Evolutionary conservation across 1,140 invertebrate species (phyloP), one percentile per base, ranked within the genome.

Genomic region (Tetramorium simillimum): DNA sequence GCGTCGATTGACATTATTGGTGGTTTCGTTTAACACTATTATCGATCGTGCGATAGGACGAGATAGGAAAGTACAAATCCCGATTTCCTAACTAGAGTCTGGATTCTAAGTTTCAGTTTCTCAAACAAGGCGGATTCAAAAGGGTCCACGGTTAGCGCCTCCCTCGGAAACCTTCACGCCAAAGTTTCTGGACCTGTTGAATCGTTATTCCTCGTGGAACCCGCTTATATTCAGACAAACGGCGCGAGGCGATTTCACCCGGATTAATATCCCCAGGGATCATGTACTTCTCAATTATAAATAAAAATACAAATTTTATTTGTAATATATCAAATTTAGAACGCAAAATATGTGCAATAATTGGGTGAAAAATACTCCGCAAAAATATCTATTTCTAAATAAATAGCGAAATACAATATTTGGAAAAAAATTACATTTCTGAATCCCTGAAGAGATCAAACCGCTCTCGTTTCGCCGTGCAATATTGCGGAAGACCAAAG

Each of bases 161-260:
- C 80, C 53, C 53, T 73, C 80, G 67, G 53, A 82, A 82, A 82
- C 40, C 67, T 33, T 58, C 65, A 60, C 53, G 69, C 40, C 53
- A 9, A 75, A 84, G 56, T 84, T 84, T 84, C 69, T 37, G 67
- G 9, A 84, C 69, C 80, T 84, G 80, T 84, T 84, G 80, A 84
- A 84, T 84, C 70, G 69, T 84, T 73, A 84, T 84, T 84, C n/a
- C 80, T 84, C 69, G 56, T 40, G 53, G 40, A 84, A 14, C 43
- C 40, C 51, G 53, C 24, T 84, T 75, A 60, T 73, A 73, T 73
- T 46, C 40, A 46, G 40, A 53, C 62, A 51, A 85, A 40, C 21
- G 53, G 14, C 24, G 43, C 73, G 58, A 63, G 60, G 9, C 60
- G 18, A 60, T 73, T 46, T 33, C n/a, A 10, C 14, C 18, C 43